These are phyloP conservation scores for Pimephales promelas DNA, from an alignment of 2,113 vertebrate genomes.

Conservation along the genomic window DNA sequence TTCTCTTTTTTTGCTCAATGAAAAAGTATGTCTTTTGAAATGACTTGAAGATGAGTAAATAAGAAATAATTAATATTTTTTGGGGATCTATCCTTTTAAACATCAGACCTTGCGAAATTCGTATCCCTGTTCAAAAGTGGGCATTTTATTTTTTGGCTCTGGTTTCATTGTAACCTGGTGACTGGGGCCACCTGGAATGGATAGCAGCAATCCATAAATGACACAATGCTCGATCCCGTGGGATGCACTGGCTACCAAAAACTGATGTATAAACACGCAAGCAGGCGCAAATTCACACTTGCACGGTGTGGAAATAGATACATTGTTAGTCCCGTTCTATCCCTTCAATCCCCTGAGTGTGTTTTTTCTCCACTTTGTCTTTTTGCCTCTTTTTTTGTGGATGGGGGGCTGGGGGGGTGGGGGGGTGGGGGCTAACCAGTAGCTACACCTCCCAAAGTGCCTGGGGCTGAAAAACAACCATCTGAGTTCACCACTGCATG, in stretches of 20 bases:
- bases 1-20: background rate
- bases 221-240: constrained; percentile 13
- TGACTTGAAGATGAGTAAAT: background rate
- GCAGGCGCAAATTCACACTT: constrained; percentile 46
- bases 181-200: constrained; percentile 23
- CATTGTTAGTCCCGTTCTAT: constrained; percentile 61
- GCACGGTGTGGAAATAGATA: constrained; percentile 52
- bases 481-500: constrained; percentile 57
- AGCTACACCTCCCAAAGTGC: constrained; percentile 71
- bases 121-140: background rate
- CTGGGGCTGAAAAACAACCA: constrained; percentile 65
- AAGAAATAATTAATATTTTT: background rate
- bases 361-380: constrained; percentile 47
- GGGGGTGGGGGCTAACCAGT: constrained; percentile 68
- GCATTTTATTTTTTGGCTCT: constrained; percentile 1
- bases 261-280: constrained; percentile 41
- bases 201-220: constrained; percentile 14
- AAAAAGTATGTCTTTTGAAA: background rate
- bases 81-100: background rate
- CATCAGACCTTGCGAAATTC: background rate
- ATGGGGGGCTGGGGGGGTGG: no score
- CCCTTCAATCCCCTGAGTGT: constrained; percentile 52
- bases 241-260: constrained; percentile 34
- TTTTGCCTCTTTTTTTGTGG: constrained; percentile 59
- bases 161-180: constrained; percentile 4